phyloP scores from a whole-genome alignment of 2,797 vertebrate species.

The Malacoctenus gilli region DNA sequence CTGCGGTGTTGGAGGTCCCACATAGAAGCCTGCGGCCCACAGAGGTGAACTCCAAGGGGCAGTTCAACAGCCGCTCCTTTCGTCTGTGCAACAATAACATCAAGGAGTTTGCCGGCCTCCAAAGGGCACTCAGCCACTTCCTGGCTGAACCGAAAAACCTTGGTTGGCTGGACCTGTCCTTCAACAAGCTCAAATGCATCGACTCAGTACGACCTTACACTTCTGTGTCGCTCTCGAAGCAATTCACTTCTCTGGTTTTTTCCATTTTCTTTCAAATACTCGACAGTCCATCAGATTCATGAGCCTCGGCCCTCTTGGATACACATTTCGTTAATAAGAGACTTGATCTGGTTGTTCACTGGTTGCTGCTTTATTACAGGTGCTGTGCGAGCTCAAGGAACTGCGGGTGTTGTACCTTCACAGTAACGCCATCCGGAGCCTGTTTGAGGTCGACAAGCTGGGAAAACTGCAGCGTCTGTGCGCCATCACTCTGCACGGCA shows the following conservation, averaged over 20 bases:
- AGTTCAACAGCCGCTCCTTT: constrained; percentile 75
- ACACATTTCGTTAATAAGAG: too few relatives aligned
- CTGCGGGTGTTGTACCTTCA: constrained; percentile 85
- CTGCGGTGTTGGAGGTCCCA: constrained; percentile 64
- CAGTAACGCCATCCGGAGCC: constrained; percentile 77
- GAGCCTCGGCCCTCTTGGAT: too few relatives aligned
- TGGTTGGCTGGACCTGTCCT: constrained; percentile 87
- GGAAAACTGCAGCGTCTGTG: constrained; percentile 74
- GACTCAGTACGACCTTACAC: constrained; percentile 71
- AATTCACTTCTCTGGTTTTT: neutral
- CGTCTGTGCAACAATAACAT: constrained; percentile 84
- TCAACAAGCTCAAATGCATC: constrained; percentile 80
- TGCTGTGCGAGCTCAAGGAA: constrained; percentile 77
- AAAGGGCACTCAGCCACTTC: constrained; percentile 49
- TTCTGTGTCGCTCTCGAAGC: neutral
- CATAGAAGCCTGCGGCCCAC: constrained; percentile 62
- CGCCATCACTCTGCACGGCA: constrained; percentile 85
- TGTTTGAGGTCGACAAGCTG: constrained; percentile 81
- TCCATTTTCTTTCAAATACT: too few relatives aligned
- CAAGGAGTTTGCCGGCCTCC: constrained; percentile 67
- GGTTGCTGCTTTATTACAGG: too few relatives aligned
- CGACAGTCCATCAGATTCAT: too few relatives aligned
- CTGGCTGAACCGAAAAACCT: constrained; percentile 75
- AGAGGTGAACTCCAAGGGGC: constrained; percentile 58
- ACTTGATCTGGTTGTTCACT: too few relatives aligned